A percentile compares a stretch with the other conserved stretches of the same genome.
These are phyloP conservation scores for Campopleginae sp. DNA, from an alignment of 2,888 invertebrate genomes.

Conservation along the genomic window DNA sequence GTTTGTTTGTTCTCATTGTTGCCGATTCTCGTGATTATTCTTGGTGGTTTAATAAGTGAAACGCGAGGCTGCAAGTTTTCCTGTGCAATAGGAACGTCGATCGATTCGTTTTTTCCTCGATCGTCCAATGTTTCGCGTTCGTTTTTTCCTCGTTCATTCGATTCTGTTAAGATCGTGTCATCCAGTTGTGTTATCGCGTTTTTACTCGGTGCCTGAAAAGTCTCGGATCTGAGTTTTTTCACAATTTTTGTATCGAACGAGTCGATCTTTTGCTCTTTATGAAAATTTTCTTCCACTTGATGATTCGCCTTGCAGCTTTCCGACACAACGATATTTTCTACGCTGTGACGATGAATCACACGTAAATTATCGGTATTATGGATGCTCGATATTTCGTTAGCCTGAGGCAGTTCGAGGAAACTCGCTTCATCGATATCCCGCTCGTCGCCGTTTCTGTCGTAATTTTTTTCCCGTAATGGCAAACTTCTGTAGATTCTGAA, in stretches of 20 bases:
- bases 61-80: conserved; percentile 70
- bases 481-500: conserved; percentile 87
- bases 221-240: conserved; percentile 60
- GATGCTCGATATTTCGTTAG: conserved; percentile 37
- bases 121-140: conserved; percentile 65
- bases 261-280: conserved; percentile 50
- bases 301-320: conserved; percentile 39
- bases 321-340: conserved; percentile 36
- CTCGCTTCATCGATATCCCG: conserved; percentile 61
- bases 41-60: conserved; percentile 79
- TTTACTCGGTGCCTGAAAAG: conserved; percentile 61
- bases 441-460: conserved; percentile 68
- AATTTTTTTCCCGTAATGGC: conserved; percentile 85
- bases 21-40: conserved; percentile 73
- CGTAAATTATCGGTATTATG: conserved; percentile 46
- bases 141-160: conserved; percentile 66
- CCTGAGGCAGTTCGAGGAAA: conserved; percentile 51
- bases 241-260: conserved; percentile 40
- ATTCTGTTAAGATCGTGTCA: conserved; percentile 65
- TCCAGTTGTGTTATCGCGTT: conserved; percentile 66
- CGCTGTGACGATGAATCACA: conserved; percentile 28
- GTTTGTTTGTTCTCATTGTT: conserved; percentile 70
- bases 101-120: conserved; percentile 8
- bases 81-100: conserved; percentile 70
- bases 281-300: conserved; percentile 50